Evolutionary conservation across 2,113 vertebrate species (phyloP), one percentile per base, ranked within the genome.

Genomic region (Rhea pennata): DNA sequence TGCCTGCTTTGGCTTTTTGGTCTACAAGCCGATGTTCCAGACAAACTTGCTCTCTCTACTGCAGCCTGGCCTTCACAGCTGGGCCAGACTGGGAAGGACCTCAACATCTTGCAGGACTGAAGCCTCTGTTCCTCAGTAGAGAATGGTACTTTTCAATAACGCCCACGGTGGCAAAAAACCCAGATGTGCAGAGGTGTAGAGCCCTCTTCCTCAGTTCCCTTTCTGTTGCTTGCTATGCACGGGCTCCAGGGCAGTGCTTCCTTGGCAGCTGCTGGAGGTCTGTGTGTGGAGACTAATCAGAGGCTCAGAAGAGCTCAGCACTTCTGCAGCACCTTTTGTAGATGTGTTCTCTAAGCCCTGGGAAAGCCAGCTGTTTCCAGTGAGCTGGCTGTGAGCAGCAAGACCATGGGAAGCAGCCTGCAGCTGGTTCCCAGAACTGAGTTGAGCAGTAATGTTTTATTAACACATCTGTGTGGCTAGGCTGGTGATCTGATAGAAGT

Each of bases 331-430:
- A 73, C 58, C 73, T 73, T 31, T 20, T 7, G 5, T 29, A 84
- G 53, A 48, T 4, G 3, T 39, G 29, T 13, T 67, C 46, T n/a
- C 33, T 0, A 0, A 87, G 81, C 36, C 46, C 48, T 42, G 58
- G 51, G 62, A 27, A 39, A 51, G 56, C 56, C 56, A 59, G 56
- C 56, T 59, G 56, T 33, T 33, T 29, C 56, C 19, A 33, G 56
- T 6, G 31, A 59, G 22, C 56, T 0, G 0, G 8, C 4, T 9
- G 70, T 0, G 0, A 75, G 62, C 67, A 67, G 31, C 36, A 21
- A 9, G 85, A 33, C 51, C 40, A 1, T 2, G 33, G 51, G 27
- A 20, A 72, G n/a, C 36, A 64, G 62, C 39, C 23, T 65, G 42
- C 50, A 76, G 78, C 83, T 73, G 89, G 33, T 33, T 92, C n/a